These are phyloP conservation scores for Oryzaephilus surinamensis DNA, from an alignment of 1,140 invertebrate species.

Conservation along the genomic window DNA sequence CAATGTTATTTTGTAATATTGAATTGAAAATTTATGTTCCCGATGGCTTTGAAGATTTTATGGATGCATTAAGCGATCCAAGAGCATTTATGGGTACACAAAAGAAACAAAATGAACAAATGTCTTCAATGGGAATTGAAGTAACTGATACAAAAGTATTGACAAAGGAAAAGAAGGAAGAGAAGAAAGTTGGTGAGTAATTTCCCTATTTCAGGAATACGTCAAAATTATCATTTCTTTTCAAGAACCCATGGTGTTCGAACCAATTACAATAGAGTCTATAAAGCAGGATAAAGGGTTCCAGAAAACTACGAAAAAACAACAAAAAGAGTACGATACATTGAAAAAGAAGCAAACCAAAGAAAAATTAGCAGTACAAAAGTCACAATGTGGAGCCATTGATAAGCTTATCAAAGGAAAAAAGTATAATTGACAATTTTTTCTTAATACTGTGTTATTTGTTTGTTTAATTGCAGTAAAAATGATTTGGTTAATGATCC, in stretches of 20 bases:
- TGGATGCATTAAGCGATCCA: conserved; percentile 95
- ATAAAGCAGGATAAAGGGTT: conserved; percentile 88
- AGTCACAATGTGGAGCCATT: conserved; percentile 87
- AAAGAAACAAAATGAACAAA: conserved; percentile 80
- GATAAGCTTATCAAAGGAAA: conserved; percentile 92
- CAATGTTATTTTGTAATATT: conserved; percentile 98
- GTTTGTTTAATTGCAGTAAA: conserved; percentile 47
- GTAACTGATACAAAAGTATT: conserved; percentile 30
- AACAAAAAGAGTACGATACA: conserved; percentile 89
- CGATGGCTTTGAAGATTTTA: conserved; percentile 97
- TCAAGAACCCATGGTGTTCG: conserved; percentile 69
- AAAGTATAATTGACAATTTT: conserved; percentile 45
- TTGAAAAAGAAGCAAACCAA: conserved; percentile 90
- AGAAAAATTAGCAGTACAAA: conserved; percentile 83
- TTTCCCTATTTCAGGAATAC: neutral
- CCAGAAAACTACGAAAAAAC: conserved; percentile 89
- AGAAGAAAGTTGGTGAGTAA: conserved; percentile 52
- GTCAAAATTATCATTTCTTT: conserved; percentile 10
- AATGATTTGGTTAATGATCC: conserved; percentile 70
- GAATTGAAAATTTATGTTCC: conserved; percentile 99
- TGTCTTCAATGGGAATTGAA: conserved; percentile 91
- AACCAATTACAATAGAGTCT: conserved; percentile 84
- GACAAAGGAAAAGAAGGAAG: conserved; percentile 50
- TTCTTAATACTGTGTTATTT: conserved; percentile 6
- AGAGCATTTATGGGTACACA: conserved; percentile 82